Base-by-base conservation (phyloP, 2,113 vertebrate genomes). In the Guaruba guarouba region DNA sequence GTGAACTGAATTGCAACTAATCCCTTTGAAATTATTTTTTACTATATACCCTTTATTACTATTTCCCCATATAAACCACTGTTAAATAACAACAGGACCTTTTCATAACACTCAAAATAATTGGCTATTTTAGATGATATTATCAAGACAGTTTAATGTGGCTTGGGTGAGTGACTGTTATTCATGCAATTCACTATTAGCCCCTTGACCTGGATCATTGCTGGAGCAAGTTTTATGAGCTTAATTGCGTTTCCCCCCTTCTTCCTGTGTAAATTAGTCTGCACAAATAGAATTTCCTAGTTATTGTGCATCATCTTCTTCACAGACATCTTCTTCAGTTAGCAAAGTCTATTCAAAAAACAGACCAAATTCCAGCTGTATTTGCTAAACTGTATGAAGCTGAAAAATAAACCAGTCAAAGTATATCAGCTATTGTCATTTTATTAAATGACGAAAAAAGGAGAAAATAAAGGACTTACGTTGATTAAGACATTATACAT, bases 131-230 rank as follows among this genome's bases (percentile, higher is more conserved):
- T 93, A 75, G 85, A 90, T 93, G 48, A 94, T 95, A 89, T 91
- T 95, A 97, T 97, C 95, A 90, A 93, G 85, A 55, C 90, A 88
- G 77, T 95, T 97, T 94, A 95, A 93, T 92, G 88, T 82, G 82
- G 88, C 80, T 90, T 90, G 93, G 73, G 90, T 90, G 88, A 96
- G 79, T 74, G 88, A 86, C 88, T 95, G 92, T 92, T 96, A 92
- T 79, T 94, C 92, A 93, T 94, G 91, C 85, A 89, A 82, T 91
- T 90, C 95, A 78, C 95, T 90, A 94, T 96, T 96, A 96, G 91
- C 96, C 94, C 75, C 92, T 94, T 95, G 96, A 97, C 96, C 96
- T 96, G 86, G 90, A 97, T 97, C 96, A 96, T 95, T 95, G 95
- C 91, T 94, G 75, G 91, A 94, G 93, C 96, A 97, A 94, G 93